Percentiles rank a stretch among this genome's conserved stretches.
These are phyloP conservation scores for Pithys albifrons DNA, from an alignment of 2,113 vertebrate species.

Conservation along the genomic window DNA sequence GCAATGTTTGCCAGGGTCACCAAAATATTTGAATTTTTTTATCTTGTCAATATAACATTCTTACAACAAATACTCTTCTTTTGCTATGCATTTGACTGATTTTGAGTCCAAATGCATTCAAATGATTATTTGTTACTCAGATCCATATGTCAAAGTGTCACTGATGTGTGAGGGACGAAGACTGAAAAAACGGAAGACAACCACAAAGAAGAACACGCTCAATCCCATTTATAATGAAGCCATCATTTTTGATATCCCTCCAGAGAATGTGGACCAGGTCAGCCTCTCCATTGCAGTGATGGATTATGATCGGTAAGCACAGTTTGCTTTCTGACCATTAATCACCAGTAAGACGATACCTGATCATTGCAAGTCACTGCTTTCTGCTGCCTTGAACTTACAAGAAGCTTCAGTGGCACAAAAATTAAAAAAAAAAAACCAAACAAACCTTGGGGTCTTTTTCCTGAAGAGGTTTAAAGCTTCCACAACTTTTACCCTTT, in stretches of 20 bases:
- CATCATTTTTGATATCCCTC: constrained; percentile 98
- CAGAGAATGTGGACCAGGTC: constrained; percentile 98
- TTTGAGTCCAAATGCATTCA: background rate
- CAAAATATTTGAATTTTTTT: background rate
- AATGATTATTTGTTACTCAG: constrained; percentile 64
- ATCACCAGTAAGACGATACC: background rate
- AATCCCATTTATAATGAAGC: constrained; percentile 97
- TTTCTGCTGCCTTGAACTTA: background rate
- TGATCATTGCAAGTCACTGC: background rate
- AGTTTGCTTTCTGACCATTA: background rate
- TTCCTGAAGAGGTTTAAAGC: background rate
- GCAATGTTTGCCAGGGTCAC: background rate
- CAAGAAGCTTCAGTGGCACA: background rate
- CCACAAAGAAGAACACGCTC: constrained; percentile 93
- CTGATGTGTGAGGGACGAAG: constrained; percentile 93
- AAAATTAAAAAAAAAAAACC: background rate
- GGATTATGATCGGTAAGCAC: constrained; percentile 94
- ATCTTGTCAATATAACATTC: background rate
- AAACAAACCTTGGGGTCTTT: background rate
- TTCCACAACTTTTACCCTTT: background rate
- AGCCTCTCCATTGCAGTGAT: constrained; percentile 96
- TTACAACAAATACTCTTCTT: background rate
- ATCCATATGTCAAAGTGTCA: constrained; percentile 97
- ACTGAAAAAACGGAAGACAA: constrained; percentile 95
- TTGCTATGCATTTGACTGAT: background rate